Percentiles rank a stretch among this genome's conserved stretches.
Conservation (phyloP, 1,140 invertebrate species). For the Alviniconcha marisindica region DNA sequence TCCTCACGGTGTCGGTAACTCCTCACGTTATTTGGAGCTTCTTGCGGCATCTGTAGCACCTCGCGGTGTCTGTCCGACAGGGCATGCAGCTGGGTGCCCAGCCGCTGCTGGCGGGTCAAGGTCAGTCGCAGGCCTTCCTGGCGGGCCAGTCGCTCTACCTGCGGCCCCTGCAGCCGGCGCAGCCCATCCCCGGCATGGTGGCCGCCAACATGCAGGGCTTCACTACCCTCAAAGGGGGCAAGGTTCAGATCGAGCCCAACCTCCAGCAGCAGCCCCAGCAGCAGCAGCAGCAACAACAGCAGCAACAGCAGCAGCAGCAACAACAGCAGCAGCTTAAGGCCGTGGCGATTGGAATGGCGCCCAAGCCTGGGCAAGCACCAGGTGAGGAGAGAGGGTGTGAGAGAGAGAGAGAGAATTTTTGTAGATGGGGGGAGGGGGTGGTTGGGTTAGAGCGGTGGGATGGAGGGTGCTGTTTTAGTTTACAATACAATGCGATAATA, state of each 20-base stretch:
- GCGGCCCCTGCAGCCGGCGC: slow-evolving; percentile 52
- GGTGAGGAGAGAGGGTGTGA: background rate
- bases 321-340: slow-evolving; percentile 28
- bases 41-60: no score
- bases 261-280: slow-evolving; percentile 30
- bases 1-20: no score
- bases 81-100: slow-evolving; percentile 63
- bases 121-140: slow-evolving; percentile 66
- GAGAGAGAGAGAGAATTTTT: background rate
- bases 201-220: slow-evolving; percentile 47
- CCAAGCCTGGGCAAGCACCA: background rate
- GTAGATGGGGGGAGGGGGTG: background rate
- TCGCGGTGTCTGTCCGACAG: no score
- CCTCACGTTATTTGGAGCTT: no score
- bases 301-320: slow-evolving; percentile 38
- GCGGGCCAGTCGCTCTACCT: slow-evolving; percentile 67
- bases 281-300: slow-evolving; percentile 47
- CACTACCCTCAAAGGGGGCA: slow-evolving; percentile 40
- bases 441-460: background rate
- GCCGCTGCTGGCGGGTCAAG: slow-evolving; percentile 57
- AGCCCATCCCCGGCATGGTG: slow-evolving; percentile 57
- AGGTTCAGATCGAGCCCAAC: slow-evolving; percentile 45
- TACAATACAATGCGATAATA: no score
- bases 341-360: background rate
- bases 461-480: no score